Percentiles rank a stretch among this genome's conserved stretches.
phyloP scores from a whole-genome alignment of 2,113 vertebrate species.

The human (Homo sapiens) region GRCh38 chr2:47997501-47998000 shows the following conservation, averaged over 20 bases:
- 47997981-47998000: background rate
- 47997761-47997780: background rate
- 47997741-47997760: background rate
- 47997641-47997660: background rate
- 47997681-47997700: background rate
- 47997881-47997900: background rate
- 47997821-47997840: background rate
- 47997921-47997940: background rate
- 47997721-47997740: constrained; percentile 26
- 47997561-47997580: constrained; percentile 10
- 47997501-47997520: background rate
- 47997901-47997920: background rate
- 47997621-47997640: constrained; percentile 40
- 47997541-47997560: constrained; percentile 30
- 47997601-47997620: background rate
- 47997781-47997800: background rate
- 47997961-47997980: background rate
- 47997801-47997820: background rate
- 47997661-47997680: constrained; percentile 47
- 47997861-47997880: constrained; percentile 23
- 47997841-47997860: background rate
- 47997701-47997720: background rate
- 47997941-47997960: background rate
- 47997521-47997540: background rate
- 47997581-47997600: background rate